Evolutionary conservation across 2,113 vertebrate species (phyloP), one percentile per base, ranked within the genome.

Genomic region (Microcebus ravelobensis): DNA sequence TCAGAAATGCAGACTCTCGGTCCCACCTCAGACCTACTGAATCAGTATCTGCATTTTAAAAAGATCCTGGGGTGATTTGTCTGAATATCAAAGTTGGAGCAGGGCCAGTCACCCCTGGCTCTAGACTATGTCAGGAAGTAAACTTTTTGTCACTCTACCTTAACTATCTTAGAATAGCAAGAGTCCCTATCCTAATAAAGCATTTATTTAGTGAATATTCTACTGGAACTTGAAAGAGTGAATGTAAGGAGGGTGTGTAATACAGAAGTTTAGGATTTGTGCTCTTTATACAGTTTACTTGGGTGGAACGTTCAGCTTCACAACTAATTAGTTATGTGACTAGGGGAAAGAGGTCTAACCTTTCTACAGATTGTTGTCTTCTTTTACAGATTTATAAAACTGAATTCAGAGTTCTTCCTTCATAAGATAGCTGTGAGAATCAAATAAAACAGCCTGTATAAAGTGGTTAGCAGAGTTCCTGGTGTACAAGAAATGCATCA

Each of bases 391-490:
- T 39, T 61, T 92, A 17, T 84, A 92, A 91, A 67, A 25, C 7
- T 76, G 4, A 59, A 88, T 59, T 87, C 42, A 80, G 79, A 96
- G 42, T 80, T 85, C 74, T 95, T 85, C 86, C 42, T 63, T 94
- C 65, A 52, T 42, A 71, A 59, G 18, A 48, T 45, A 80, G 59
- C 85, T 55, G 1, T 84, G 45, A 73, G 34, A 21, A 18, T 86
- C 50, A 80, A 86, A 81, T 90, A 79, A 92, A 83, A 83, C 5
- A 13, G 8, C 42, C 1, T 83, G 13, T 95, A 6, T 82, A 73
- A 89, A 91, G 36, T 18, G 34, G 31, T 95, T 92, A 76, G 61
- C 73, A 89, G 5, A 52, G 45, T 52, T 96, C 68, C 55, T 87
- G 9, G 39, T 34, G 29, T 9, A 73, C 9, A 65, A 76, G 31